These are phyloP conservation scores for Phrynocephalus guinanensis DNA, from an alignment of 2,797 vertebrate species.

Conservation along the genomic window DNA sequence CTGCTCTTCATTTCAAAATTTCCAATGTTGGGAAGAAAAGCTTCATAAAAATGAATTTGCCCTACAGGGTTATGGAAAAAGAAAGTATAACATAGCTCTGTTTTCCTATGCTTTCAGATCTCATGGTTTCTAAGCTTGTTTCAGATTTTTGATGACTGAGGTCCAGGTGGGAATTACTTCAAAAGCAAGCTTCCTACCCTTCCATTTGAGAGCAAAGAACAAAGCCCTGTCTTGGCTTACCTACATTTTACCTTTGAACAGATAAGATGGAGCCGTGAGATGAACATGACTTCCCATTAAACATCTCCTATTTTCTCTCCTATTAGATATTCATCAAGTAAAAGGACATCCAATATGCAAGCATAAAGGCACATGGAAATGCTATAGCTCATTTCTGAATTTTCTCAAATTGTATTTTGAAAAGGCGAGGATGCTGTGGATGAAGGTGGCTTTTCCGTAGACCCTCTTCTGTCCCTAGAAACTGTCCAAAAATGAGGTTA, in stretches of 20 bases:
- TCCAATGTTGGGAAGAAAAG: background rate
- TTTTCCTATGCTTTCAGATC: background rate
- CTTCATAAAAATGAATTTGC: background rate
- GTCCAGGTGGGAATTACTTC: background rate
- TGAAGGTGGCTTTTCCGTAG: background rate
- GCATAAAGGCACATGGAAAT: background rate
- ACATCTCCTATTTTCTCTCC: background rate
- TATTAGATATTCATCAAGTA: background rate
- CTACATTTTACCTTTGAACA: background rate
- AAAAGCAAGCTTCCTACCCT: background rate
- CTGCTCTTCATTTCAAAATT: background rate
- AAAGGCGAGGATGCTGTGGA: background rate
- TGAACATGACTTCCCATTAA: background rate
- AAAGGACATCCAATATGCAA: background rate
- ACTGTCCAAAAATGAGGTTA: background rate
- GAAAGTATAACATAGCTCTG: background rate
- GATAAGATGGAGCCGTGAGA: background rate
- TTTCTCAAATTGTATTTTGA: background rate
- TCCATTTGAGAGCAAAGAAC: background rate
- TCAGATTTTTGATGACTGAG: slow-evolving; percentile 11
- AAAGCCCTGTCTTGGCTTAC: background rate
- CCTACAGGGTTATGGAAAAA: background rate
- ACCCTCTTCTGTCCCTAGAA: background rate
- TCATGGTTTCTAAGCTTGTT: background rate
- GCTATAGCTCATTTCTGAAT: background rate